Conservation (phyloP, 2,797 vertebrate genomes). For the Poeciliopsis infans region DNA sequence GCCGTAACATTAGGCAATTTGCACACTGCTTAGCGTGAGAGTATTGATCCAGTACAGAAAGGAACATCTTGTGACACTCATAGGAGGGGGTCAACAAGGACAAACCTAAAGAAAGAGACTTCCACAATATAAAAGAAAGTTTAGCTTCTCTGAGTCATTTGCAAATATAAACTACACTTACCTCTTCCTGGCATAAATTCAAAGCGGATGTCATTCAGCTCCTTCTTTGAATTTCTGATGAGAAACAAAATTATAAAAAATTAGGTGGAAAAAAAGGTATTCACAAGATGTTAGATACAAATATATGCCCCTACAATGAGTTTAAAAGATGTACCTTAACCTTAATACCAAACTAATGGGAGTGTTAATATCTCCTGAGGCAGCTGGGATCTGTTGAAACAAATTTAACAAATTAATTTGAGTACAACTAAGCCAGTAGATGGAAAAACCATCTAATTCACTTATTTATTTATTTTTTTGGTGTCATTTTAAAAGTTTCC, state of each 20-base stretch:
- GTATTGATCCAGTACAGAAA: background rate
- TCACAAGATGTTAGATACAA: background rate
- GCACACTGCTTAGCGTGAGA: background rate
- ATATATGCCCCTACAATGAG: background rate
- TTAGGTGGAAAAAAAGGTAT: background rate
- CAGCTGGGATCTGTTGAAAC: slow-evolving; percentile 56
- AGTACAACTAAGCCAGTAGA: background rate
- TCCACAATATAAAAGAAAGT: background rate
- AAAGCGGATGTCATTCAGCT: slow-evolving; percentile 97
- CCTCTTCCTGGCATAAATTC: slow-evolving; percentile 98
- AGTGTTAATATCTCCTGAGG: slow-evolving; percentile 70
- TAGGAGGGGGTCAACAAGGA: background rate
- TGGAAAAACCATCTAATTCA: too few relatives aligned
- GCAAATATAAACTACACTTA: slow-evolving; percentile 57
- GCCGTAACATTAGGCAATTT: slow-evolving; percentile 4
- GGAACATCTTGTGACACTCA: background rate
- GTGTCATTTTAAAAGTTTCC: background rate
- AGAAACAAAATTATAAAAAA: background rate
- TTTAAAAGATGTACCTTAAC: slow-evolving; percentile 85
- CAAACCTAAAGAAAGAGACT: background rate
- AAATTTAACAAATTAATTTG: background rate
- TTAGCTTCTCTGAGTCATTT: background rate
- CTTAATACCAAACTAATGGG: slow-evolving; percentile 96
- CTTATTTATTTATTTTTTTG: too few relatives aligned
- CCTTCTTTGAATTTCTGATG: slow-evolving; percentile 95